Percentiles rank a stretch among this genome's conserved stretches.
phyloP scores from a whole-genome alignment of 2,113 vertebrate genomes.

The Sebastes fasciatus region DNA sequence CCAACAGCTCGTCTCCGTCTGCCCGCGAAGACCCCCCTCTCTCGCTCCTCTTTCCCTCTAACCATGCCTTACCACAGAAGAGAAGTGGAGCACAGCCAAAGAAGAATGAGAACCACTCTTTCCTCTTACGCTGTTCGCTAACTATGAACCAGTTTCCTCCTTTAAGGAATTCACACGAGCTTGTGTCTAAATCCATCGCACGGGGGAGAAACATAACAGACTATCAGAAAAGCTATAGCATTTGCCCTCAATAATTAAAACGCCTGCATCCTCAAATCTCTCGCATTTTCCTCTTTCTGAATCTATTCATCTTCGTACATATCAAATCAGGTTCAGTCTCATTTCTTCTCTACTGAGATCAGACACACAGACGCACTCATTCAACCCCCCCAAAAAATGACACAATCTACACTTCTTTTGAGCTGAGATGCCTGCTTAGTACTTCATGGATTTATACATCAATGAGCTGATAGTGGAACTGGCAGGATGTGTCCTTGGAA shows the following conservation, averaged over 20 bases:
- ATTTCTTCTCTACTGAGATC: conserved; percentile 49
- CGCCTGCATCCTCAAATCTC: conserved; percentile 21
- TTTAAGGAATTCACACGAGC: conserved; percentile 45
- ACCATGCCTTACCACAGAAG: conserved; percentile 29
- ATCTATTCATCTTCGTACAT: conserved; percentile 49
- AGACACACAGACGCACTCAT: conserved; percentile 27
- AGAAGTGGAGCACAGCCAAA: conserved; percentile 41
- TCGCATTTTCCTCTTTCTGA: conserved; percentile 1
- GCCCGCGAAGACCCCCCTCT: conserved; percentile 2
- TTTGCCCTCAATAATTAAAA: conserved; percentile 70
- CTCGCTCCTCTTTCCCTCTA: conserved; percentile 1
- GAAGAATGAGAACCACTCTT: conserved; percentile 26
- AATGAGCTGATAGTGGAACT: conserved; percentile 28
- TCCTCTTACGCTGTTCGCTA: neutral
- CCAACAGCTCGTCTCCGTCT: conserved; percentile 20
- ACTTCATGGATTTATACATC: conserved; percentile 39
- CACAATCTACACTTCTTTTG: conserved; percentile 17
- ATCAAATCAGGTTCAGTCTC: conserved; percentile 51
- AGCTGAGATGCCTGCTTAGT: conserved; percentile 20
- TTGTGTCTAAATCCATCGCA: conserved; percentile 18
- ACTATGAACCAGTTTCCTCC: conserved; percentile 53
- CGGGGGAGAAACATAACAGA: conserved; percentile 58
- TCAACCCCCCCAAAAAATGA: conserved; percentile 17
- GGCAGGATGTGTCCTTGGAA: conserved; percentile 43
- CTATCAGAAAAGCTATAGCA: conserved; percentile 42